Evolutionary conservation across 2,888 invertebrate species (phyloP).

Genomic region (Pteria penguin): DNA sequence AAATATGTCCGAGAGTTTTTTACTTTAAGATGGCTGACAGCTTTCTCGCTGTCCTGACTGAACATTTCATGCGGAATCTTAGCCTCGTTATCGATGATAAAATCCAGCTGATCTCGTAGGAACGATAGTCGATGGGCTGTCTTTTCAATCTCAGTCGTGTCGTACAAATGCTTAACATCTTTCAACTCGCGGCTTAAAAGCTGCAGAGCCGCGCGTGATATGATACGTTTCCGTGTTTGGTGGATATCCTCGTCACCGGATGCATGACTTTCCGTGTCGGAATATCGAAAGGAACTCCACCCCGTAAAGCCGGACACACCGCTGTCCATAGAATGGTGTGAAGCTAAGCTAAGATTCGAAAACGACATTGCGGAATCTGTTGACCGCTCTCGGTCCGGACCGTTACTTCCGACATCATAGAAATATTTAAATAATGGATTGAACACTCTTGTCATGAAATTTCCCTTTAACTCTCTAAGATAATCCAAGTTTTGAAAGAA

Average conservation of each 20-base stretch:
- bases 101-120: constrained; percentile 65
- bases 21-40: constrained; percentile 61
- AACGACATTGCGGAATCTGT: constrained; percentile 56
- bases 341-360: constrained; percentile 62
- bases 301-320: constrained; percentile 44
- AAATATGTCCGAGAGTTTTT: constrained; percentile 57
- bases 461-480: constrained; percentile 59
- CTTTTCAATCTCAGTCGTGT: constrained; percentile 66
- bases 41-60: constrained; percentile 65
- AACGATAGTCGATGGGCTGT: constrained; percentile 64
- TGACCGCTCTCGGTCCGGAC: constrained; percentile 54
- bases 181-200: constrained; percentile 63
- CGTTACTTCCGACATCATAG: constrained; percentile 52
- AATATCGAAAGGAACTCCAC: constrained; percentile 38
- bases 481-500: constrained; percentile 70
- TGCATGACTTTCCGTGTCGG: constrained; percentile 40
- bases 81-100: constrained; percentile 65
- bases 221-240: constrained; percentile 50
- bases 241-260: constrained; percentile 52
- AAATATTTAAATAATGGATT: constrained; percentile 69
- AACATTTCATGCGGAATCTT: constrained; percentile 61
- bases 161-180: constrained; percentile 70
- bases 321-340: constrained; percentile 57
- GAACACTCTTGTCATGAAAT: constrained; percentile 68
- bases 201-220: constrained; percentile 65